phyloP scores from a whole-genome alignment of 1,140 invertebrate genomes.

The Rhysida immarginata region DNA sequence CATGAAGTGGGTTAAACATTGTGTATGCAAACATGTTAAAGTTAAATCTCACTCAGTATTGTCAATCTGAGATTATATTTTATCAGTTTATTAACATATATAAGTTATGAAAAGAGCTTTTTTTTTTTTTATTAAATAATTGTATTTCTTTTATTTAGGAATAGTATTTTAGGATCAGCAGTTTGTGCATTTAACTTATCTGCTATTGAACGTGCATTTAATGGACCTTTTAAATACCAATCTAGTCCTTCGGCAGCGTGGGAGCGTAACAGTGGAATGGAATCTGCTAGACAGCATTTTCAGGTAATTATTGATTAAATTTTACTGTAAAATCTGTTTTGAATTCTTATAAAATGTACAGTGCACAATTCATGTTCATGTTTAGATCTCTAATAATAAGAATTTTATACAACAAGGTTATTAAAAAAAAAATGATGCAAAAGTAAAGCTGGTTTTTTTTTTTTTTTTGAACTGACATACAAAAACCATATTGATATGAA shows the following conservation, averaged over 20 bases:
- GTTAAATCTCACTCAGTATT: too few relatives aligned
- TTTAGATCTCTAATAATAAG: too few relatives aligned
- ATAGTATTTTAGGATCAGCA: constrained; percentile 80
- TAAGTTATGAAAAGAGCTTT: background rate
- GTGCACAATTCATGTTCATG: too few relatives aligned
- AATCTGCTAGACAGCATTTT: constrained; percentile 40
- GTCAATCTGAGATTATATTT: background rate
- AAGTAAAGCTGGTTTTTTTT: too few relatives aligned
- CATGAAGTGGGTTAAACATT: too few relatives aligned
- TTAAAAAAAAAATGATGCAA: too few relatives aligned
- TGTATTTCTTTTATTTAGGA: constrained; percentile 39
- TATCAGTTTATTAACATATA: background rate
- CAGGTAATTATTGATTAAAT: constrained; percentile 3
- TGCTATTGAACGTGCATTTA: constrained; percentile 64
- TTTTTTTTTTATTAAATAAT: background rate
- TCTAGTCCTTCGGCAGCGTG: constrained; percentile 56
- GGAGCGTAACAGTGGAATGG: constrained; percentile 41
- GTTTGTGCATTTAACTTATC: constrained; percentile 82
- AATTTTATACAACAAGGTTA: too few relatives aligned
- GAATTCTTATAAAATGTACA: too few relatives aligned
- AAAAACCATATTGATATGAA: too few relatives aligned
- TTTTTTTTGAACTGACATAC: too few relatives aligned
- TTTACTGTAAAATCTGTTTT: too few relatives aligned
- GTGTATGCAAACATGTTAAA: too few relatives aligned
- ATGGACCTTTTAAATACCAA: constrained; percentile 75